These are phyloP conservation scores for Eulemur rubriventer DNA, from an alignment of 2,797 vertebrate genomes.

Conservation along the genomic window DNA sequence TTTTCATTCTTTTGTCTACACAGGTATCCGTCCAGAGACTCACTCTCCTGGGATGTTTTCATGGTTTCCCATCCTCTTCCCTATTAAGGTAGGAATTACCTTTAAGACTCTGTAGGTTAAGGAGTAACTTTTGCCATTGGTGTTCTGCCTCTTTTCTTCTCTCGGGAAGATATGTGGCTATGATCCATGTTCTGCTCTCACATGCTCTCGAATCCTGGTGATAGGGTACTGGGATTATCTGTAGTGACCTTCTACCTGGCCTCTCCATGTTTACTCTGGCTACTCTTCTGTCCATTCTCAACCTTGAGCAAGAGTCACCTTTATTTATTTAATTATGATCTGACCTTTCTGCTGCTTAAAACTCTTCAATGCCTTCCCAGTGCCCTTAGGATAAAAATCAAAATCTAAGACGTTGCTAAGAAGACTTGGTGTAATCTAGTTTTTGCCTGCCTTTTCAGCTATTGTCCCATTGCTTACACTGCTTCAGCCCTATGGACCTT, in stretches of 20 bases:
- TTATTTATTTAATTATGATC: background rate
- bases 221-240: background rate
- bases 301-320: conserved; percentile 6
- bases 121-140: background rate
- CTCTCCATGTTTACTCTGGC: background rate
- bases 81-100: conserved; percentile 91
- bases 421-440: background rate
- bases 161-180: background rate
- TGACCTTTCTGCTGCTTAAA: background rate
- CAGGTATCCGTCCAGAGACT: conserved; percentile 95
- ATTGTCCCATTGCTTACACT: background rate
- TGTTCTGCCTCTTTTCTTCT: background rate
- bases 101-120: background rate
- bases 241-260: background rate
- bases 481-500: background rate
- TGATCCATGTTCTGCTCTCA: background rate
- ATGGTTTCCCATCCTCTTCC: conserved; percentile 97
- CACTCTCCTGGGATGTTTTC: conserved; percentile 98
- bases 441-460: background rate
- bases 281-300: conserved; percentile 26
- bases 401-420: background rate
- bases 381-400: background rate
- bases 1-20: background rate
- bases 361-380: background rate
- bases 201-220: background rate